Conservation (phyloP, 2,888 invertebrate genomes). For the Camptogramma bilineatum region DNA sequence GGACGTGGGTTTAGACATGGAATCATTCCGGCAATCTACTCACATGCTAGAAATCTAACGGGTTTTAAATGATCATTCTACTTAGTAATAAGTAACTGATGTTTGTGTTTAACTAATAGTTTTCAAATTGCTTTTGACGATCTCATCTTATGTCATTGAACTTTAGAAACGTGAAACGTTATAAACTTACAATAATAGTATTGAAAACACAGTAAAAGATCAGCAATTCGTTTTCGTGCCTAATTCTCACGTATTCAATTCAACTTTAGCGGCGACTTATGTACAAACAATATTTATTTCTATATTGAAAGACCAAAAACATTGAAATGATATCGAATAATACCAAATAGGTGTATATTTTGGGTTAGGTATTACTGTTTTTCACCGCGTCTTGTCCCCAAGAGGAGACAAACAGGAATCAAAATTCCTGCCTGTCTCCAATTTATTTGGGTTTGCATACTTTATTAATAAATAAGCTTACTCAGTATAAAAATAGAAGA, state of each 20-base stretch:
- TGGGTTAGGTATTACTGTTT: no score
- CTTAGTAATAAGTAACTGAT: conserved; percentile 20
- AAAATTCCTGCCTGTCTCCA: no score
- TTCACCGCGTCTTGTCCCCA: no score
- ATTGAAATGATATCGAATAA: no score
- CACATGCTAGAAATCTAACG: conserved; percentile 16
- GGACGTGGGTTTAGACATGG: conserved; percentile 3
- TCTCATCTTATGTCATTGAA: conserved; percentile 31
- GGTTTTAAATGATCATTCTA: conserved; percentile 23
- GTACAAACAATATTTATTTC: background rate
- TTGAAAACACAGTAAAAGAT: background rate
- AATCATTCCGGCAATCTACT: conserved; percentile 6
- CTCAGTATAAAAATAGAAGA: background rate
- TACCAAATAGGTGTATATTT: no score
- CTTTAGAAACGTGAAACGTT: conserved; percentile 27
- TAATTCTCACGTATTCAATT: no score
- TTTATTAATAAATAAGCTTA: conserved; percentile 9
- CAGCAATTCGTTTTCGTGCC: background rate
- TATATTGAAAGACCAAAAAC: background rate
- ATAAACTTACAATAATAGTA: background rate
- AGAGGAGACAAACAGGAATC: no score
- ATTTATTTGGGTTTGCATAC: background rate
- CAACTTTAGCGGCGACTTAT: background rate
- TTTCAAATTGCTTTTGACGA: conserved; percentile 29
- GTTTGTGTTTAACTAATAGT: conserved; percentile 31